Evolutionary conservation across 2,888 invertebrate genomes (phyloP).

Genomic region (Eupithecia exiguata): DNA sequence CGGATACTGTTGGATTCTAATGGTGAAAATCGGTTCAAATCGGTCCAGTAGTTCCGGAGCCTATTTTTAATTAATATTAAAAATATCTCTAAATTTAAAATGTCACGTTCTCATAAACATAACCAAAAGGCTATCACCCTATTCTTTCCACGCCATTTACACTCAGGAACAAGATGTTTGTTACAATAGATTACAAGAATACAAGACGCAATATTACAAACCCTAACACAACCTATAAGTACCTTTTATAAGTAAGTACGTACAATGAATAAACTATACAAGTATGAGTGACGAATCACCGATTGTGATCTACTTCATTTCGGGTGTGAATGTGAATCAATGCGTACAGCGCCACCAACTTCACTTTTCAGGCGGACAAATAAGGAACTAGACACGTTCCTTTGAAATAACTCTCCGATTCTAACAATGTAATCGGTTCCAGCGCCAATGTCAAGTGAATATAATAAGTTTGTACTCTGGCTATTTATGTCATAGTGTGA

Average conservation of each 20-base stretch:
- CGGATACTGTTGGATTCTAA: too few species aligned
- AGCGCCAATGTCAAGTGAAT: background rate
- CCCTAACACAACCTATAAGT: slow-evolving; percentile 1
- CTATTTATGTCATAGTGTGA: slow-evolving; percentile 61
- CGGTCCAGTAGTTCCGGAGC: too few species aligned
- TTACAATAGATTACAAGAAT: slow-evolving; percentile 18
- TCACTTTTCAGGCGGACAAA: background rate
- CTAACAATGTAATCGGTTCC: background rate
- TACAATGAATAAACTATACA: slow-evolving; percentile 35
- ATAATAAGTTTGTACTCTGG: slow-evolving; percentile 30
- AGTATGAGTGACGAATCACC: slow-evolving; percentile 59
- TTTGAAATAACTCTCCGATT: background rate
- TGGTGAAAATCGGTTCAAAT: too few species aligned
- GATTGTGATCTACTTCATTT: slow-evolving; percentile 36
- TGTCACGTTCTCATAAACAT: background rate
- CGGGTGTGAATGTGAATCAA: slow-evolving; percentile 39
- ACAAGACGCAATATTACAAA: background rate
- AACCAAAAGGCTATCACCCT: background rate
- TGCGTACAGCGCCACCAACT: background rate
- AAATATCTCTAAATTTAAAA: too few species aligned
- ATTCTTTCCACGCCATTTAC: slow-evolving; percentile 7
- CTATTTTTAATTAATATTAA: too few species aligned
- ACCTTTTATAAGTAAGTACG: slow-evolving; percentile 26
- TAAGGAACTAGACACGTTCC: background rate
- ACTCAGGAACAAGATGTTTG: slow-evolving; percentile 15